Conservation (phyloP, 2,797 vertebrate species). For the Melanotaenia trifasciata region DNA sequence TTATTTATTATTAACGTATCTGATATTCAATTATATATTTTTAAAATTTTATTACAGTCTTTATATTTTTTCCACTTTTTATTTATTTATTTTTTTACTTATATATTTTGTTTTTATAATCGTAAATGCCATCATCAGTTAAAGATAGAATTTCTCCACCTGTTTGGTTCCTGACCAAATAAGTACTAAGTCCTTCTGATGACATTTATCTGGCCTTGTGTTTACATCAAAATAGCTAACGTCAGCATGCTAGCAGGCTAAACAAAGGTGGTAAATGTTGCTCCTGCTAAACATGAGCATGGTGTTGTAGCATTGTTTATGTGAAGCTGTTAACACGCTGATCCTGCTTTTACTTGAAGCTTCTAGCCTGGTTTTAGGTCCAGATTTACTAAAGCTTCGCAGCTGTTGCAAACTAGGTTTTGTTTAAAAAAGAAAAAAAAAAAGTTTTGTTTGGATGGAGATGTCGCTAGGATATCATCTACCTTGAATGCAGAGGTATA, state of each 20-base stretch:
- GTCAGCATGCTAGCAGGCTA: background rate
- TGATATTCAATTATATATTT: too few species aligned
- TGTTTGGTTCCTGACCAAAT: background rate
- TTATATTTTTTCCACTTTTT: too few species aligned
- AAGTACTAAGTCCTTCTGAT: background rate
- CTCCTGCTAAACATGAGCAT: background rate
- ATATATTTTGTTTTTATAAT: too few species aligned
- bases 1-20: too few species aligned
- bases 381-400: background rate
- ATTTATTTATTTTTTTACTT: too few species aligned
- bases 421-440: background rate
- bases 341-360: background rate
- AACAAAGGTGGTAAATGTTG: background rate
- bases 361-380: background rate
- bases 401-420: background rate
- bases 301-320: background rate
- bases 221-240: background rate
- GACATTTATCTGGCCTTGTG: background rate
- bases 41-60: too few species aligned
- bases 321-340: background rate
- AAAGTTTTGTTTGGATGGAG: background rate
- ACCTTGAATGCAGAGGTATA: background rate
- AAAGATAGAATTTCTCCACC: too few species aligned
- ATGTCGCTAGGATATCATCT: background rate
- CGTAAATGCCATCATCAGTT: too few species aligned